Conservation (phyloP, 2,888 invertebrate genomes). For the Piscicola geometra region DNA sequence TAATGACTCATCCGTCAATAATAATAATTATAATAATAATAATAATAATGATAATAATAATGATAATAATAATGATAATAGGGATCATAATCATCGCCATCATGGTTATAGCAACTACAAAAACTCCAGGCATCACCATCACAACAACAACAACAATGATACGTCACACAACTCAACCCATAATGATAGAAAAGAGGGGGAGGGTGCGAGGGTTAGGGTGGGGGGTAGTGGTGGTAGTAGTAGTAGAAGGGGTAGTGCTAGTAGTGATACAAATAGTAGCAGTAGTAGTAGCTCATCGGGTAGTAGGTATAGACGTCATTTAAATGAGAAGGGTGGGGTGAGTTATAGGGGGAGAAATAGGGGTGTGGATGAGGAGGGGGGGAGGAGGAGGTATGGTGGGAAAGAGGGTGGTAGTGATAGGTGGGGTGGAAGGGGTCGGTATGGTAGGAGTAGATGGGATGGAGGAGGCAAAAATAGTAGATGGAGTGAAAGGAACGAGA, state of each 20-base stretch:
- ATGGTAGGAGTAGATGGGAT: neutral
- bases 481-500: neutral
- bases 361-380: neutral
- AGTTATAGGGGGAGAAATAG: too few species aligned
- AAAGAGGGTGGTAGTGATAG: neutral
- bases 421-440: neutral
- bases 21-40: neutral
- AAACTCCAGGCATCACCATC: neutral
- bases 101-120: slow-evolving; percentile 10
- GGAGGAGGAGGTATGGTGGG: neutral
- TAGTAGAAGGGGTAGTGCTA: too few species aligned
- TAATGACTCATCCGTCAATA: neutral
- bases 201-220: too few species aligned
- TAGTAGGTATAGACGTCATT: too few species aligned
- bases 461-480: neutral
- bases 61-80: neutral
- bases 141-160: too few species aligned
- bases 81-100: neutral
- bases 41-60: neutral
- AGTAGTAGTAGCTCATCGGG: too few species aligned
- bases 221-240: too few species aligned
- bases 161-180: too few species aligned
- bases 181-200: too few species aligned
- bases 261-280: too few species aligned
- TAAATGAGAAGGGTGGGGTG: neutral